A percentile compares a stretch with the other conserved stretches of the same genome.
Evolutionary conservation across 2,113 vertebrate genomes (phyloP).

Genomic region (Cervus canadensis): DNA sequence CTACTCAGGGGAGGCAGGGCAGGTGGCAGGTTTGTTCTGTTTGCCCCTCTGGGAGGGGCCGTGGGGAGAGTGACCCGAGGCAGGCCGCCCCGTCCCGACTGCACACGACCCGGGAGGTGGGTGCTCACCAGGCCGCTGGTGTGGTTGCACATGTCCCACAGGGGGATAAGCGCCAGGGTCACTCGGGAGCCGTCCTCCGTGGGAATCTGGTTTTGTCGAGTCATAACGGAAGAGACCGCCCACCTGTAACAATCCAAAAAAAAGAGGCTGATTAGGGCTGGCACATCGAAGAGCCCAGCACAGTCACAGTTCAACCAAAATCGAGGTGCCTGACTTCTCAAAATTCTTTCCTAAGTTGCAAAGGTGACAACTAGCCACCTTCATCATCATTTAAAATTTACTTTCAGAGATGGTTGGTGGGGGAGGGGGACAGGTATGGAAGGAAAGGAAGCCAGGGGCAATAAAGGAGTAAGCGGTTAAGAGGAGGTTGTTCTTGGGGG

Average conservation of each 20-base stretch:
- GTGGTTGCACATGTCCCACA: constrained; percentile 99
- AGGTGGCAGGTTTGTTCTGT: not conserved
- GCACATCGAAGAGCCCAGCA: not conserved
- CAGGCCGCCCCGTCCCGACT: not conserved
- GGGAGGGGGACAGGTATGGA: rapidly evolving
- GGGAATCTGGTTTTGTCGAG: constrained; percentile 98
- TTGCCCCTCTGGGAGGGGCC: not conserved
- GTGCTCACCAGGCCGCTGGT: constrained; percentile 94
- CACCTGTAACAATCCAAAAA: constrained; percentile 82
- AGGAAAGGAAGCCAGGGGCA: not conserved
- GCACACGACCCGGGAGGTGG: constrained; percentile 1
- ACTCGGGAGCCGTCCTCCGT: constrained; percentile 96
- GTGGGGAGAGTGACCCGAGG: not conserved
- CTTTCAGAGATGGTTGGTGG: not conserved
- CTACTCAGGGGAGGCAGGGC: not conserved
- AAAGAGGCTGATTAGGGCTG: not conserved
- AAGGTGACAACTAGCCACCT: not conserved
- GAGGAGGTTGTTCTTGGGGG: not conserved
- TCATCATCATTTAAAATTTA: not conserved
- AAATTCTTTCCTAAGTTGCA: not conserved
- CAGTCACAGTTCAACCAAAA: not conserved
- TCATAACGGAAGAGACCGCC: constrained; percentile 99
- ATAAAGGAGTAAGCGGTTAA: rapidly evolving
- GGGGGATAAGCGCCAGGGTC: constrained; percentile 95
- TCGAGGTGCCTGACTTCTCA: not conserved